phyloP scores from a whole-genome alignment of 2,888 invertebrate species.

The Drosophila mercatorum region DNA sequence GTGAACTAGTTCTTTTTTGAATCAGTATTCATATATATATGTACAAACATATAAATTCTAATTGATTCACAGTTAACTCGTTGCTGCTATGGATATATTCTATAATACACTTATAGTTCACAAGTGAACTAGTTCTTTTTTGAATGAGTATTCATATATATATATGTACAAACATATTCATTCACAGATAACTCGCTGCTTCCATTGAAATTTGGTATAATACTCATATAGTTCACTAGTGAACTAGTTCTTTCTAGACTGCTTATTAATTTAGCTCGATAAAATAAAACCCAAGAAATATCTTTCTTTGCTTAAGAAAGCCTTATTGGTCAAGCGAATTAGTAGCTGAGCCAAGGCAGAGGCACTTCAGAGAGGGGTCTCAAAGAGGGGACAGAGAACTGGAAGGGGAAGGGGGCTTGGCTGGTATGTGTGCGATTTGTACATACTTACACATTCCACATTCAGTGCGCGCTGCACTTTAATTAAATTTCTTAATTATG shows the following conservation, averaged over 20 bases:
- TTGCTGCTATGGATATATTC: too few relatives aligned
- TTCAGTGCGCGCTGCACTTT: constrained; percentile 76
- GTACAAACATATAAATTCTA: too few relatives aligned
- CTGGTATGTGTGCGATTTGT: not conserved
- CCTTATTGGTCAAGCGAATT: constrained; percentile 1
- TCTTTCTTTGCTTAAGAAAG: not conserved
- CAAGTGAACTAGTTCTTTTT: too few relatives aligned
- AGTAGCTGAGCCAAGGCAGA: not conserved
- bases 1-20: too few relatives aligned
- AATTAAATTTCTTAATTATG: constrained; percentile 79
- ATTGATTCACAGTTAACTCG: too few relatives aligned
- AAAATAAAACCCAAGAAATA: not conserved
- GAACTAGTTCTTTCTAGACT: not conserved
- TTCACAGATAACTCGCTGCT: too few relatives aligned
- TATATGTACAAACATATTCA: too few relatives aligned
- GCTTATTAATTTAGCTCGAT: too few relatives aligned
- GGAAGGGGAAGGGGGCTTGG: not conserved
- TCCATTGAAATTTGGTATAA: too few relatives aligned
- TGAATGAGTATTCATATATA: too few relatives aligned
- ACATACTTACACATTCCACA: constrained; percentile 42
- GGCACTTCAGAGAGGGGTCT: not conserved
- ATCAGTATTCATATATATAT: too few relatives aligned
- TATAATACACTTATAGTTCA: too few relatives aligned
- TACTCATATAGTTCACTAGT: not conserved
- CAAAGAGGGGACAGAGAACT: not conserved